These are phyloP conservation scores for Drosophila mayaguana DNA, from an alignment of 2,888 invertebrate species.

Conservation along the genomic window DNA sequence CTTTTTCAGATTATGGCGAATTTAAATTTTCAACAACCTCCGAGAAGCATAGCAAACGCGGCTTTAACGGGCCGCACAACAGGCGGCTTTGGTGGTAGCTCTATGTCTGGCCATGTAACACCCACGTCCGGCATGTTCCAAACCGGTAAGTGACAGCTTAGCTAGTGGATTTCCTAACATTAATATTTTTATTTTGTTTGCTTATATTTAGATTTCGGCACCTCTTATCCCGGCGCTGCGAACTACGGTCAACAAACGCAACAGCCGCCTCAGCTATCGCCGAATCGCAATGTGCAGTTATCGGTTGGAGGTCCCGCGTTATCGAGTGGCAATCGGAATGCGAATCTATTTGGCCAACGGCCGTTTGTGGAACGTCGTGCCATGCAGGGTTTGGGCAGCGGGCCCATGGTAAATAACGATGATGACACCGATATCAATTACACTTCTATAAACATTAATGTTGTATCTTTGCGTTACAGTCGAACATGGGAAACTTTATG, in stretches of 20 bases:
- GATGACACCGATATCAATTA: background rate
- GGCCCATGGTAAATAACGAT: slow-evolving; percentile 83
- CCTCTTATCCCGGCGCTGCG: slow-evolving; percentile 82
- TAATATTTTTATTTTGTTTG: background rate
- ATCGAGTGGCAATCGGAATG: slow-evolving; percentile 86
- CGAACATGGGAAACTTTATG: slow-evolving; percentile 88
- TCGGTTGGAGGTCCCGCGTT: slow-evolving; percentile 87
- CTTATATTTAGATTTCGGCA: slow-evolving; percentile 53
- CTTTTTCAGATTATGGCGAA: slow-evolving; percentile 93
- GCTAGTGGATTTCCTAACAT: background rate
- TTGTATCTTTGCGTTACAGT: slow-evolving; percentile 81
- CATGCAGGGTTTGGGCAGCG: slow-evolving; percentile 85
- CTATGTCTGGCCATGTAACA: slow-evolving; percentile 91
- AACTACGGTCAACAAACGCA: slow-evolving; percentile 85
- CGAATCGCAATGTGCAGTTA: slow-evolving; percentile 87
- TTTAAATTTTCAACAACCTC: slow-evolving; percentile 95
- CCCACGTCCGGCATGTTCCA: slow-evolving; percentile 89
- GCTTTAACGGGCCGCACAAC: slow-evolving; percentile 88
- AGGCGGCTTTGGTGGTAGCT: slow-evolving; percentile 88
- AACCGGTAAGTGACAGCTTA: slow-evolving; percentile 75
- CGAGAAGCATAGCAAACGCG: slow-evolving; percentile 94
- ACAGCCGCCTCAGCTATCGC: slow-evolving; percentile 87
- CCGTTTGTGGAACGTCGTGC: slow-evolving; percentile 92
- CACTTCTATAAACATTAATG: background rate
- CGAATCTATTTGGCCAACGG: slow-evolving; percentile 92